These are phyloP conservation scores for Trichopoda pennipes DNA, from an alignment of 2,888 invertebrate genomes.

Conservation along the genomic window DNA sequence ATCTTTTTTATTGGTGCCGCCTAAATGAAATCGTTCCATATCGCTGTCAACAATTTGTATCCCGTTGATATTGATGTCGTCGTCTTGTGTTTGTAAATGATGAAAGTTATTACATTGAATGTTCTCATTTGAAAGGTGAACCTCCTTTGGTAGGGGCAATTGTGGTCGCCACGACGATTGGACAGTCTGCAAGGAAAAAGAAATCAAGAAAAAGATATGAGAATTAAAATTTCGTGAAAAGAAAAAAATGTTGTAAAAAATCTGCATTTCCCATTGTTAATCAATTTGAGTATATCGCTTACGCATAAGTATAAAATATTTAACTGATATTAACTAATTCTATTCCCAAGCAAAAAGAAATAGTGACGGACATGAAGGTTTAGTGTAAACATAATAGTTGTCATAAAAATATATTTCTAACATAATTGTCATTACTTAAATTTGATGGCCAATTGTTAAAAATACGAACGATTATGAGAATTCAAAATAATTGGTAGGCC, in stretches of 20 bases:
- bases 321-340: too few relatives aligned
- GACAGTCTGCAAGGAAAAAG: slow-evolving; percentile 77
- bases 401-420: too few relatives aligned
- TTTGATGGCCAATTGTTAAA: too few relatives aligned
- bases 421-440: too few relatives aligned
- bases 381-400: too few relatives aligned
- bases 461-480: too few relatives aligned
- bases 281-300: too few relatives aligned
- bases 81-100: slow-evolving; percentile 62
- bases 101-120: slow-evolving; percentile 33
- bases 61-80: slow-evolving; percentile 68
- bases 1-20: slow-evolving; percentile 66
- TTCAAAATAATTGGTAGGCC: too few relatives aligned
- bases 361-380: too few relatives aligned
- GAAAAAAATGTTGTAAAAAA: background rate
- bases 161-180: slow-evolving; percentile 81
- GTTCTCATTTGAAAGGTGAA: slow-evolving; percentile 75
- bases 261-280: background rate
- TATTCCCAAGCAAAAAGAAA: too few relatives aligned
- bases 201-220: background rate
- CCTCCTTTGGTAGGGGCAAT: slow-evolving; percentile 80
- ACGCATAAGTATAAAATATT: too few relatives aligned
- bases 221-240: background rate
- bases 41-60: slow-evolving; percentile 76
- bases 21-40: slow-evolving; percentile 69